These are phyloP conservation scores for Cosmia pyralina DNA, from an alignment of 2,888 invertebrate genomes.

Conservation along the genomic window DNA sequence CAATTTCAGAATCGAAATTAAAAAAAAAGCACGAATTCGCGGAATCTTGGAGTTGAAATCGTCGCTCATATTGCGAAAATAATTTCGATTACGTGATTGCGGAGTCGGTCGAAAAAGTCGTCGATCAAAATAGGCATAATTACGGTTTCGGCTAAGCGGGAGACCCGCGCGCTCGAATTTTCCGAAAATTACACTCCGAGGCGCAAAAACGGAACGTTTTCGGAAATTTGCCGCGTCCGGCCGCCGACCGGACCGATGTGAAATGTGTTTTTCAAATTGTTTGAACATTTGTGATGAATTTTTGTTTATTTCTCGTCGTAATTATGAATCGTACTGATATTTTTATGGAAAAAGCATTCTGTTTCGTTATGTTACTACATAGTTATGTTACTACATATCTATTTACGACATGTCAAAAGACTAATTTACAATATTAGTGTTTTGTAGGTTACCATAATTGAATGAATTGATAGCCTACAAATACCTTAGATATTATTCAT, in stretches of 20 bases:
- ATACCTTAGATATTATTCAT: too few relatives aligned
- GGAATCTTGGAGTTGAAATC: slow-evolving; percentile 43
- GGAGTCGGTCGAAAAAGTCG: slow-evolving; percentile 74
- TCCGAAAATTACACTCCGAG: slow-evolving; percentile 79
- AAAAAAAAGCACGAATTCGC: slow-evolving; percentile 35
- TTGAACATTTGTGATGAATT: slow-evolving; percentile 27
- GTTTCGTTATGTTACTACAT: not conserved
- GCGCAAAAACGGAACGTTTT: slow-evolving; percentile 79
- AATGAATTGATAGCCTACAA: too few relatives aligned
- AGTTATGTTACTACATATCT: not conserved
- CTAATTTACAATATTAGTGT: not conserved
- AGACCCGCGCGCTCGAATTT: slow-evolving; percentile 77
- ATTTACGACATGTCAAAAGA: not conserved
- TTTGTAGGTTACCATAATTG: not conserved
- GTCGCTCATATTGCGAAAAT: slow-evolving; percentile 60
- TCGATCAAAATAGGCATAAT: slow-evolving; percentile 87
- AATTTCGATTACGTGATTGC: slow-evolving; percentile 67
- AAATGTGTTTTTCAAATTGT: slow-evolving; percentile 61
- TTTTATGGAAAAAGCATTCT: not conserved
- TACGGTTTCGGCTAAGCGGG: slow-evolving; percentile 76
- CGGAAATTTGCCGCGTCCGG: slow-evolving; percentile 76
- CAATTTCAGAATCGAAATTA: slow-evolving; percentile 13
- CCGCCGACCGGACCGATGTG: slow-evolving; percentile 41
- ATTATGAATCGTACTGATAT: slow-evolving; percentile 9
- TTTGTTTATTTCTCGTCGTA: slow-evolving; percentile 14